A percentile compares a stretch with the other conserved stretches of the same genome.
Evolutionary conservation across 1,140 invertebrate species (phyloP).

Genomic region (Brevipalpus yothersi): DNA sequence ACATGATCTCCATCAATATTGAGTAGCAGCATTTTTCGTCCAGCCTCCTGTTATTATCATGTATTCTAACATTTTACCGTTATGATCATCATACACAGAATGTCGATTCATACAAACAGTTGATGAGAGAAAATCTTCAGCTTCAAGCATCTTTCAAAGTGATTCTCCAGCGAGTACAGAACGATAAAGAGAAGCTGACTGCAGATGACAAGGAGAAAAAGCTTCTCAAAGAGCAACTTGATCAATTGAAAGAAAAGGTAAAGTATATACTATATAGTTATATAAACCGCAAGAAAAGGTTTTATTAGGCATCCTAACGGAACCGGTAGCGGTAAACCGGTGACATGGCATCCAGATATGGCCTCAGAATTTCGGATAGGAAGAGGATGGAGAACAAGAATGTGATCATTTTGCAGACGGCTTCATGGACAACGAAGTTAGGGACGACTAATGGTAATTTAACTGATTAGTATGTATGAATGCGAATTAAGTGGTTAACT

Average conservation of each 20-base stretch:
- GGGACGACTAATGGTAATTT: no score
- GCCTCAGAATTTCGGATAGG: no score
- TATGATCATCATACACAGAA: not conserved
- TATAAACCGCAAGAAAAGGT: not conserved
- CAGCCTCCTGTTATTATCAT: no score
- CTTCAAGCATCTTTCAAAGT: not conserved
- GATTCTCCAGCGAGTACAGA: not conserved
- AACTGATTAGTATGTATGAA: no score
- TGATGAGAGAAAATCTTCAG: not conserved
- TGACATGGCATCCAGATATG: no score
- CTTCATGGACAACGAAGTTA: no score
- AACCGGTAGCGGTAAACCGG: no score
- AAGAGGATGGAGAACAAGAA: no score
- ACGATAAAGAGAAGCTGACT: not conserved
- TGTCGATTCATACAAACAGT: not conserved
- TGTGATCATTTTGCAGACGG: no score
- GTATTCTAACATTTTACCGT: not conserved
- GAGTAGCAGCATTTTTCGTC: no score
- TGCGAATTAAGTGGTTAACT: no score
- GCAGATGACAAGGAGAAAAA: not conserved
- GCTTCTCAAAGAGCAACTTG: not conserved
- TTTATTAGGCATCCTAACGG: not conserved
- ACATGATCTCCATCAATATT: no score
- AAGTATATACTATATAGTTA: not conserved
- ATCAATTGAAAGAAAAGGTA: not conserved